Percentiles rank a stretch among this genome's conserved stretches.
Conservation (phyloP, 1,140 invertebrate genomes). For the Micrasema minimum region DNA sequence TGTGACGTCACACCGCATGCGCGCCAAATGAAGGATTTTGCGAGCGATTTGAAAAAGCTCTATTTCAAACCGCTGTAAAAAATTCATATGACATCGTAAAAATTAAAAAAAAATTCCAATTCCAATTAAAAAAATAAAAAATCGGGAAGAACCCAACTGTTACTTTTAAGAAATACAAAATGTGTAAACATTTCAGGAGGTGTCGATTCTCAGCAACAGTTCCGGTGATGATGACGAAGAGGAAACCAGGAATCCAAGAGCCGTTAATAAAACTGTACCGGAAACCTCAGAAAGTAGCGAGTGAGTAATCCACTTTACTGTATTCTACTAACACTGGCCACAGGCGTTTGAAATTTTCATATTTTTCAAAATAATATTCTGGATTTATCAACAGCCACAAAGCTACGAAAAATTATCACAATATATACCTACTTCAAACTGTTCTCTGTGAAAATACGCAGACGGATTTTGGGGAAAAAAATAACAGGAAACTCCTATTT, state of each 20-base stretch:
- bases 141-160: no score
- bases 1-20: no score
- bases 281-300: constrained; percentile 42
- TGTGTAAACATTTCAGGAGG: constrained; percentile 39
- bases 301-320: constrained; percentile 30
- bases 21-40: no score
- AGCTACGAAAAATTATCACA: background rate
- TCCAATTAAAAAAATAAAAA: no score
- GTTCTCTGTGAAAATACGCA: background rate
- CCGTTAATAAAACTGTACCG: constrained; percentile 37
- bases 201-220: constrained; percentile 38
- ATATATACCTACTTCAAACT: background rate
- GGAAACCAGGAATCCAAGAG: background rate
- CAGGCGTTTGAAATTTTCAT: background rate
- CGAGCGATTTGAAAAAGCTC: no score
- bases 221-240: constrained; percentile 42
- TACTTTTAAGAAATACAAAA: no score
- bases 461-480: background rate
- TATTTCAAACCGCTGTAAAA: no score
- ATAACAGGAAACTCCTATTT: no score
- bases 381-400: background rate
- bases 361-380: background rate
- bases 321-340: background rate
- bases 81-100: no score
- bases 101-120: no score